These are phyloP conservation scores for Gymnocephalus cernua DNA, from an alignment of 2,113 vertebrate species.

Conservation along the genomic window DNA sequence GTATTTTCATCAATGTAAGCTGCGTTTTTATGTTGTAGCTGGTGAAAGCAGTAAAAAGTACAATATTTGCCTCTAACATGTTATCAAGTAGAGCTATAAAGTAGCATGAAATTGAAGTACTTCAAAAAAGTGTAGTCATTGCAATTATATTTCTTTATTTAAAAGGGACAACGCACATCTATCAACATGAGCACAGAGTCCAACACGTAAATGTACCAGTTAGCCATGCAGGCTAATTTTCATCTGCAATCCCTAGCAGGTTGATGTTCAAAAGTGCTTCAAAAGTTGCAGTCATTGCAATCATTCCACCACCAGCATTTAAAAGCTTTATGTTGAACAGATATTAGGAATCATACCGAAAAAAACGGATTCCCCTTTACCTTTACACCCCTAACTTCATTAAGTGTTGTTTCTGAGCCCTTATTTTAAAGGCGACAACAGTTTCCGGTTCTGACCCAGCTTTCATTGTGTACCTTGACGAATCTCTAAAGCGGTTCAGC, in stretches of 20 bases:
- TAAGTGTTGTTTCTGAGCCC: background rate
- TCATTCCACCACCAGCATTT: background rate
- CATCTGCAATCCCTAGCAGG: too few species aligned
- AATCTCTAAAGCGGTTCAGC: constrained; percentile 12
- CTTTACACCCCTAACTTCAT: background rate
- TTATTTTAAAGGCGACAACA: constrained; percentile 24
- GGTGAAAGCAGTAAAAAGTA: background rate
- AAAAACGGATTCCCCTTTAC: background rate
- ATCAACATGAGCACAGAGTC: too few species aligned
- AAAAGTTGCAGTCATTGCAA: background rate
- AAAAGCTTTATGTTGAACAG: background rate
- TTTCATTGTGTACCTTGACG: constrained; percentile 7
- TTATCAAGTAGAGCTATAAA: background rate
- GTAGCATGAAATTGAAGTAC: background rate
- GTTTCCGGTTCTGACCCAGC: constrained; percentile 35
- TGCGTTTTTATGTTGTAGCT: too few species aligned
- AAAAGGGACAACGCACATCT: too few species aligned
- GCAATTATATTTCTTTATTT: background rate
- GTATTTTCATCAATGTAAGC: background rate
- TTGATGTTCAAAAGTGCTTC: background rate
- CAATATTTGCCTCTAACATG: background rate
- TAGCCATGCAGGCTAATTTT: too few species aligned
- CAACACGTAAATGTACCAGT: too few species aligned
- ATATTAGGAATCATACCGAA: background rate
- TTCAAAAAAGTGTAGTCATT: background rate